Conservation (phyloP, 2,888 invertebrate species). For the Oligia strigilis region DNA sequence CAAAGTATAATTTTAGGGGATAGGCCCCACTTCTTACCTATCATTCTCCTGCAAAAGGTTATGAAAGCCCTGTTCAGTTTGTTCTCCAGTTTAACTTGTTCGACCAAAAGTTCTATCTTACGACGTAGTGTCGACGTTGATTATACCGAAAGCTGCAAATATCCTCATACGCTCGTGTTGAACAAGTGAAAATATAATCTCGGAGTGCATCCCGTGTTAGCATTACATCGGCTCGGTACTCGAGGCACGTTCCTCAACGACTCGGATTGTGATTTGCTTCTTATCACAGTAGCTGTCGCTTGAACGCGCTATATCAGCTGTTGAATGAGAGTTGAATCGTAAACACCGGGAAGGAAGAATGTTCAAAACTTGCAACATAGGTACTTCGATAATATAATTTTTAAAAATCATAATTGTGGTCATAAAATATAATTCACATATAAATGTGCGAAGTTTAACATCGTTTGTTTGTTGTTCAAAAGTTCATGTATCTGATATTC, state of each 20-base stretch:
- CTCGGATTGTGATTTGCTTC: constrained; percentile 69
- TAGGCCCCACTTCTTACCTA: no score
- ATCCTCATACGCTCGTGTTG: neutral
- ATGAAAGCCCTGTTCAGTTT: no score
- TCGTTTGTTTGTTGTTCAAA: constrained; percentile 2
- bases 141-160: neutral
- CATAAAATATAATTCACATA: constrained; percentile 12
- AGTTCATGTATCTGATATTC: constrained; percentile 1
- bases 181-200: constrained; percentile 37
- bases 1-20: no score
- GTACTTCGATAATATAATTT: neutral
- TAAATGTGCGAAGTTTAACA: neutral
- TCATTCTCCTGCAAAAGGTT: no score
- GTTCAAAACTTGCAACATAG: neutral
- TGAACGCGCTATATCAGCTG: constrained; percentile 68
- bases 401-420: neutral
- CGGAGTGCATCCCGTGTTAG: constrained; percentile 58
- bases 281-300: constrained; percentile 69
- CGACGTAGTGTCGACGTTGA: neutral
- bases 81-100: no score
- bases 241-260: constrained; percentile 71
- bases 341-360: constrained; percentile 54
- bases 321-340: constrained; percentile 73
- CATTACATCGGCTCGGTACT: constrained; percentile 61
- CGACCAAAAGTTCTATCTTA: neutral